Base-by-base conservation (phyloP, 2,888 invertebrate genomes). In the Scaptomyza tumidula region DNA sequence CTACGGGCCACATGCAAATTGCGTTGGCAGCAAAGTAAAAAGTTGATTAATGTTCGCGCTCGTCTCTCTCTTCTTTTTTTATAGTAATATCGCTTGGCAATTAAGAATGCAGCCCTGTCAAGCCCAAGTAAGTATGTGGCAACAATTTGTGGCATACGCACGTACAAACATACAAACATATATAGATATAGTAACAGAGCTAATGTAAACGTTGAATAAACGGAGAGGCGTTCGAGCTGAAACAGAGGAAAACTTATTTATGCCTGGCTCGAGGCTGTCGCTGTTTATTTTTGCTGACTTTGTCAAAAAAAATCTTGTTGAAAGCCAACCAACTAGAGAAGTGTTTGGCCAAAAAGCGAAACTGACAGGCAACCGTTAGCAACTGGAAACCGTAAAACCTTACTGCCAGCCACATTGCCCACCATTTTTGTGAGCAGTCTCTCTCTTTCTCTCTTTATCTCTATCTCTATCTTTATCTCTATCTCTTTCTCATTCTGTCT, bases 231-330 rank as follows among this genome's bases (percentile, higher is more conserved):
- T 76, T 79, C 80, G 55, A 59, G 71, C 68, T 46, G 75, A 78
- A 80, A 72, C 48, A 56, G 37, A 56, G 39, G 31, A 11, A 48
- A 14, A 37, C 52, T 54, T 19, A 35, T 43, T 41, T 24, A 24
- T 24, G 24, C 11, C 48, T 29, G 31, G 52, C 61, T 14, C 3
- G 41, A 19, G 19, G 60, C 55, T 43, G n/a, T 57, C 46, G 45
- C 37, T 57, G 57, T 62, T 61, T 70, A 39, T 57, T 61, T 60
- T 60, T 48, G 78, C 73, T 63, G 78, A 74, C 60, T 70, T 68
- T 82, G 75, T 75, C 79, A 71, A 81, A 78, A 81, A 78, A 83
- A 56, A 39, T 67, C 64, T 56, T 54, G 63, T 66, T 63, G 65
- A 65, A 77, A 61, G 61, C 48, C 45, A 63, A 70, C 58, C 71